A percentile compares a stretch with the other conserved stretches of the same genome.
Conservation (phyloP, 2,888 invertebrate genomes). For the Spicauda simplicius region DNA sequence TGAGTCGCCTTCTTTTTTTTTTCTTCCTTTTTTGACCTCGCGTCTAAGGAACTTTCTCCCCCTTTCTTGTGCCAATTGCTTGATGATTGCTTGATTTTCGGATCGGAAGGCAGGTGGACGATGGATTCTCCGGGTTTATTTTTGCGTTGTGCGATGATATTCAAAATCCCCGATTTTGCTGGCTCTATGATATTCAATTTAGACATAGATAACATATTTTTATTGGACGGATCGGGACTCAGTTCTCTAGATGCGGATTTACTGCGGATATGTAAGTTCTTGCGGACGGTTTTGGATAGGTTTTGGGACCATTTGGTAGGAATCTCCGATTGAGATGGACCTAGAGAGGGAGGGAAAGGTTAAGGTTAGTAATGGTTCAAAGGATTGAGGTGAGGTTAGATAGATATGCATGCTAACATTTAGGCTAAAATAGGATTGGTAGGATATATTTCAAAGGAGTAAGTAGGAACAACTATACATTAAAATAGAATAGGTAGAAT, state of each 20-base stretch:
- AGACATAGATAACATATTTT: conserved; percentile 2
- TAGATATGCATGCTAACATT: background rate
- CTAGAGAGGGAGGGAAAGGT: conserved; percentile 47
- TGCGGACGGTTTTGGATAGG: conserved; percentile 39
- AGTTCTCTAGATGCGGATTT: conserved; percentile 42
- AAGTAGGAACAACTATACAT: too few species aligned
- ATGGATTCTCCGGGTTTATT: conserved; percentile 6
- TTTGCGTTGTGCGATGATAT: conserved; percentile 1
- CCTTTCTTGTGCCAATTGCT: conserved; percentile 20
- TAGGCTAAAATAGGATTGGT: too few species aligned
- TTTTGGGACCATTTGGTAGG: conserved; percentile 31
- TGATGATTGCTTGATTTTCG: conserved; percentile 5
- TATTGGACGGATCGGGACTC: conserved; percentile 9
- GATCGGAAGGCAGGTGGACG: background rate
- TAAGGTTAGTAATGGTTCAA: conserved; percentile 33
- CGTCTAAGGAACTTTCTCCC: background rate
- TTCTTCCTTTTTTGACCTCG: conserved; percentile 22
- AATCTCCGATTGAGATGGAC: conserved; percentile 43
- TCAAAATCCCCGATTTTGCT: background rate
- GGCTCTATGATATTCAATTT: conserved; percentile 28
- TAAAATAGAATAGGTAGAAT: too few species aligned
- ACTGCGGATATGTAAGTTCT: conserved; percentile 40
- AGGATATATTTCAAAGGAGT: too few species aligned
- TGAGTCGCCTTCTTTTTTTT: conserved; percentile 35
- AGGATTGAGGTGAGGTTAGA: background rate